Evolutionary conservation across 2,113 vertebrate genomes (phyloP).

Genomic region (Holacanthus passer): DNA sequence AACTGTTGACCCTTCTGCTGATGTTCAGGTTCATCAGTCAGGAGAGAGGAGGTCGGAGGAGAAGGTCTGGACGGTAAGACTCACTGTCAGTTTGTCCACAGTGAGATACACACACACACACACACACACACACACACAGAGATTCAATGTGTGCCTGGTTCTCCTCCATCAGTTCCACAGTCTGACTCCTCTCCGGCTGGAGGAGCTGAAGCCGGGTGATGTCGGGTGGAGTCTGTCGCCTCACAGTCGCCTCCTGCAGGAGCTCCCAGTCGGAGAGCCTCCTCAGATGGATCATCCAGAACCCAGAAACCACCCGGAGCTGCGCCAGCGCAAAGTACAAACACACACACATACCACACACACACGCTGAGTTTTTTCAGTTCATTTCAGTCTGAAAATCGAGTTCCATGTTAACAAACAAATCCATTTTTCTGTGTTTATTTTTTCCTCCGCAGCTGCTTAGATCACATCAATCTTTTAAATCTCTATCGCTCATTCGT

Average conservation of each 20-base stretch:
- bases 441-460: no score
- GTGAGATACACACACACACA: background rate
- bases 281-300: slow-evolving; percentile 37
- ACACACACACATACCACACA: background rate
- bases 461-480: no score
- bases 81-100: background rate
- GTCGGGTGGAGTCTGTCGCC: slow-evolving; percentile 53
- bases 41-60: slow-evolving; percentile 60
- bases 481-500: no score
- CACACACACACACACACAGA: background rate
- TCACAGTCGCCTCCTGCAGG: slow-evolving; percentile 51
- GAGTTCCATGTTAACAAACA: no score
- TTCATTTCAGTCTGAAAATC: no score
- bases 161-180: slow-evolving; percentile 74
- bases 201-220: slow-evolving; percentile 47
- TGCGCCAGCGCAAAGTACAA: slow-evolving; percentile 63
- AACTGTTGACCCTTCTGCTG: no score
- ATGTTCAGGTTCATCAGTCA: slow-evolving; percentile 59
- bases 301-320: background rate
- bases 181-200: slow-evolving; percentile 71
- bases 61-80: slow-evolving; percentile 77
- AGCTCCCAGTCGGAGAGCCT: slow-evolving; percentile 50
- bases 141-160: background rate
- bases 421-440: no score
- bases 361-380: no score